Percentiles rank a stretch among this genome's conserved stretches.
These are phyloP conservation scores for Oreochromis tanganicae DNA, from an alignment of 2,113 vertebrate species.

Conservation along the genomic window DNA sequence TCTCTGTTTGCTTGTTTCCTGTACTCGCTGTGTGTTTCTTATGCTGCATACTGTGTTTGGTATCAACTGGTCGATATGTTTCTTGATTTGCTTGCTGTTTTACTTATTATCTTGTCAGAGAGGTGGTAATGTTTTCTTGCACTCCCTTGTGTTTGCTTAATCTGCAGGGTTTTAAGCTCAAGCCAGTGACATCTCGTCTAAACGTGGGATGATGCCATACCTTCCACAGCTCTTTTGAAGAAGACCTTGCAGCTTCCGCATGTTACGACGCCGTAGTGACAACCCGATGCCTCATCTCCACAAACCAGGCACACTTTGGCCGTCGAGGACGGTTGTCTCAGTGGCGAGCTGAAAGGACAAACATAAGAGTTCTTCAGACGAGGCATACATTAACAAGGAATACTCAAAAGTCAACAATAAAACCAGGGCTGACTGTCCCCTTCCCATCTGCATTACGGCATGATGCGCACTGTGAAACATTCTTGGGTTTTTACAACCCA, in stretches of 20 bases:
- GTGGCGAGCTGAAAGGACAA: constrained; percentile 79
- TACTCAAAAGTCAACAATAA: constrained; percentile 13
- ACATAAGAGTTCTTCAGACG: not conserved
- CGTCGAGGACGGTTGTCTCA: constrained; percentile 92
- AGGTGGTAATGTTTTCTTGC: not conserved
- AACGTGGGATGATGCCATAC: constrained; percentile 54
- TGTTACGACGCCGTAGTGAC: constrained; percentile 97
- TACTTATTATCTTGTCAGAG: not conserved
- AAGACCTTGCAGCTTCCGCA: constrained; percentile 99
- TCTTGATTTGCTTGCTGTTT: not conserved
- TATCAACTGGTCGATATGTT: not conserved
- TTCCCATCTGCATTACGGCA: not conserved
- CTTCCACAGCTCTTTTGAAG: constrained; percentile 99
- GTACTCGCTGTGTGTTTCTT: not conserved
- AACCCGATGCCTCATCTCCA: constrained; percentile 96
- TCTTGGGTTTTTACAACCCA: constrained; percentile 21
- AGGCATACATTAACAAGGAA: not conserved
- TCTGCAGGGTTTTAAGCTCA: not conserved
- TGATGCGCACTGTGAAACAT: constrained; percentile 24
- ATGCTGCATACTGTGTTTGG: not conserved
- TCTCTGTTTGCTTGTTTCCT: not conserved
- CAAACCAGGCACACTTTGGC: constrained; percentile 99
- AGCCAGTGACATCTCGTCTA: not conserved
- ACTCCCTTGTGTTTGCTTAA: not conserved
- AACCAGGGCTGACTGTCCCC: not conserved